Base-by-base conservation (phyloP, 2,113 vertebrate genomes). In the Naja naja region DNA sequence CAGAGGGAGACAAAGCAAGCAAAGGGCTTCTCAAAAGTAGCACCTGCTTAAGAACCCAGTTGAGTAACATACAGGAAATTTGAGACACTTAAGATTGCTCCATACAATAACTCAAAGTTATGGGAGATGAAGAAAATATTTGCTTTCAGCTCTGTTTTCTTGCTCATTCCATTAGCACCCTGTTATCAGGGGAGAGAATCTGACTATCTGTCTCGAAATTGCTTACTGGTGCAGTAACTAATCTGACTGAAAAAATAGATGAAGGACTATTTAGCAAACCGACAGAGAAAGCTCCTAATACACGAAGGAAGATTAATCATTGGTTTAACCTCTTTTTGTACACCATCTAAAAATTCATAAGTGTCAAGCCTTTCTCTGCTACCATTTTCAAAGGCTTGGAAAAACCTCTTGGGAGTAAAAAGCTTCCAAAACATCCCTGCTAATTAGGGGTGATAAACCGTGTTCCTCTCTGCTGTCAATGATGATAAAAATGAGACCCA, bases 71-170 rank as follows among this genome's bases (percentile, higher is more conserved):
- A 69, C 45, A 49, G 92, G 97, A 98, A 98, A 98, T 95, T 87
- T 94, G 96, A 98, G 97, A 97, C 34, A 87, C 55, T 89, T 91
- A 95, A 91, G 89, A 97, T 95, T 94, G 93, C 47, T 94, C 74
- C 92, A 55, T 94, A 92, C 94, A 96, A 97, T 95, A 98, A 97
- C 89, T 95, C 95, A 97, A 98, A 95, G 94, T 95, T 91, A 94
- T 94, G 95, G 94, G 93, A 97, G 94, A 95, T 90, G 53, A 96
- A 30, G 96, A 94, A 95, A 94, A 87, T 81, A 89, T 96, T 95
- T 94, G 87, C 94, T 93, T 93, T 96, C 92, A 94, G 92, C 43
- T 54, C 90, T 18, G 7, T 95, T 94, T 95, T 94, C 52, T 98
- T 90, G 90, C 97, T 94, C 92, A 94, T 97, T 96, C 94, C 95